Evolutionary conservation across 2,888 invertebrate species (phyloP).

Genomic region (Ennomos fuscantarius): DNA sequence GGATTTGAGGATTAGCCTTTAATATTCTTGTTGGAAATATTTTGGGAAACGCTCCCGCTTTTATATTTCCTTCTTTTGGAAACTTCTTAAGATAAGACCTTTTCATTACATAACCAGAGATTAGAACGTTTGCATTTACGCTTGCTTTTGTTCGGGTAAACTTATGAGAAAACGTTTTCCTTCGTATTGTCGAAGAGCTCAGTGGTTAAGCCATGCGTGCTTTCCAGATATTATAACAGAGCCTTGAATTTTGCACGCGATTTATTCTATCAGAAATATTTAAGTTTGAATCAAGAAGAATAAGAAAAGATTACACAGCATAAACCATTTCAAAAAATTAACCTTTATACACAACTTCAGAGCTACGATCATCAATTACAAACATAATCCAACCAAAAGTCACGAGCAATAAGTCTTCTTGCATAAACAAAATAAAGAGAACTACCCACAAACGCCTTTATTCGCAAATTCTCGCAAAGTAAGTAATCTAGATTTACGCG

Average conservation of each 20-base stretch:
- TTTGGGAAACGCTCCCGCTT: slow-evolving; percentile 24
- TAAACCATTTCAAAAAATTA: too few species aligned
- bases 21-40: slow-evolving; percentile 30
- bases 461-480: slow-evolving; percentile 10
- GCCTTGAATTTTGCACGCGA: not conserved
- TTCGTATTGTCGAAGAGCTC: not conserved
- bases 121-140: slow-evolving; percentile 19
- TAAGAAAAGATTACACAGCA: too few species aligned
- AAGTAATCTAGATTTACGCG: slow-evolving; percentile 33
- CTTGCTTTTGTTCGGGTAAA: slow-evolving; percentile 19
- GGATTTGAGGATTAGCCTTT: slow-evolving; percentile 36
- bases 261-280: too few species aligned
- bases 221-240: too few species aligned
- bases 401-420: not conserved
- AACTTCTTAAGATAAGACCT: slow-evolving; percentile 25
- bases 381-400: too few species aligned
- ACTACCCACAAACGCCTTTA: slow-evolving; percentile 6
- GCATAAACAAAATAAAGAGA: not conserved
- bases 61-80: slow-evolving; percentile 28
- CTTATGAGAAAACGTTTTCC: slow-evolving; percentile 14
- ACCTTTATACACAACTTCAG: too few species aligned
- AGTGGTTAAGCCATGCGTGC: not conserved
- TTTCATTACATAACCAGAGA: slow-evolving; percentile 27
- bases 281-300: too few species aligned
- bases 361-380: too few species aligned